Percentiles rank a stretch among this genome's conserved stretches.
Conservation (phyloP, 2,113 vertebrate species). For the Sinocyclocheilus rhinocerous region DNA sequence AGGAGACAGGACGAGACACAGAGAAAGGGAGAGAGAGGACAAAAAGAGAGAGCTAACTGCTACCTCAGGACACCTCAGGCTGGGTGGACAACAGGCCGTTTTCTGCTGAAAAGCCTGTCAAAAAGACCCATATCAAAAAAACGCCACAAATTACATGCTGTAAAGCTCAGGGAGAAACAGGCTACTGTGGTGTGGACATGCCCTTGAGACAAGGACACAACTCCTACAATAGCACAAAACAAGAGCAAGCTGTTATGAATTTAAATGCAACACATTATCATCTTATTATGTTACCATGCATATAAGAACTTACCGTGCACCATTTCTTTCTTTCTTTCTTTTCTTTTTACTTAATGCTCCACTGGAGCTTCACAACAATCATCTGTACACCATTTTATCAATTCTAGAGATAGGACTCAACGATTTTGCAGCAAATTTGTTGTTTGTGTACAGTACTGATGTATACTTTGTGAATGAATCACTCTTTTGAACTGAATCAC, state of each 20-base stretch:
- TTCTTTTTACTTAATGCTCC: not conserved
- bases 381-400: slow-evolving; percentile 15
- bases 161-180: slow-evolving; percentile 6
- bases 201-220: slow-evolving; percentile 36
- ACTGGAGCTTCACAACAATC: not conserved
- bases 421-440: too few species aligned
- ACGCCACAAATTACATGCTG: slow-evolving; percentile 1
- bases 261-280: not conserved
- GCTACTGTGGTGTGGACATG: not conserved
- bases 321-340: not conserved
- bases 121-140: slow-evolving; percentile 19
- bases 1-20: slow-evolving; percentile 62
- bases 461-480: too few species aligned
- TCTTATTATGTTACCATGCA: not conserved
- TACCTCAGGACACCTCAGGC: slow-evolving; percentile 19
- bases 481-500: too few species aligned
- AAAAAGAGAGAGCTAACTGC: slow-evolving; percentile 13
- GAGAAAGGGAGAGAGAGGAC: slow-evolving; percentile 19
- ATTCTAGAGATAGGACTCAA: too few species aligned
- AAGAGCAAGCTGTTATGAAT: slow-evolving; percentile 16
- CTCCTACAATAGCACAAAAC: not conserved
- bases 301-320: not conserved
- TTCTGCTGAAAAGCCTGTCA: slow-evolving; percentile 18
- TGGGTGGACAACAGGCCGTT: slow-evolving; percentile 3
- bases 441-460: too few species aligned